A percentile compares a stretch with the other conserved stretches of the same genome.
Evolutionary conservation across 2,888 invertebrate genomes (phyloP).

Genomic region (Eledone cirrhosa): DNA sequence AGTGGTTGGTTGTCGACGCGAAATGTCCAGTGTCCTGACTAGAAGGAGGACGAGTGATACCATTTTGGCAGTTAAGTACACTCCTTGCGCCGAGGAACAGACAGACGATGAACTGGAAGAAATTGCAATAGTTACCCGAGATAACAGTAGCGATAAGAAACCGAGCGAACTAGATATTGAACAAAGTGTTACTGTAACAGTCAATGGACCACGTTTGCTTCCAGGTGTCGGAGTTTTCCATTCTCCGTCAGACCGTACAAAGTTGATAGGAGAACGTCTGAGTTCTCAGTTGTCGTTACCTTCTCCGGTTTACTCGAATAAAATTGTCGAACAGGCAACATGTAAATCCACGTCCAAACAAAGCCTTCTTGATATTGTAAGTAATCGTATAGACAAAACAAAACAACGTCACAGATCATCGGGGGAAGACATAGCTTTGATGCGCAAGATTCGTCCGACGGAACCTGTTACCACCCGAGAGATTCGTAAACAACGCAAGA

Average conservation of each 20-base stretch:
- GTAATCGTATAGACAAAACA: conserved; percentile 73
- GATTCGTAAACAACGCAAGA: conserved; percentile 64
- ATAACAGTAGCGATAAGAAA: conserved; percentile 58
- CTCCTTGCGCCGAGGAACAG: conserved; percentile 62
- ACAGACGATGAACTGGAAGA: conserved; percentile 73
- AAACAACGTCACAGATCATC: conserved; percentile 75
- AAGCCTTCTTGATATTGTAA: conserved; percentile 77
- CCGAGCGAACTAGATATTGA: conserved; percentile 27
- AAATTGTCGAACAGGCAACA: conserved; percentile 54
- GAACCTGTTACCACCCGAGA: conserved; percentile 73
- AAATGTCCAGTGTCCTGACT: conserved; percentile 50
- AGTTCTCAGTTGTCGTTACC: conserved; percentile 68
- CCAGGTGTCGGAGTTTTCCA: conserved; percentile 68
- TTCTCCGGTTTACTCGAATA: conserved; percentile 67
- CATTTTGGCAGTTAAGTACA: conserved; percentile 61
- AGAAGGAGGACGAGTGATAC: conserved; percentile 43
- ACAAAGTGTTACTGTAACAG: conserved; percentile 65
- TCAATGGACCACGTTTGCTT: conserved; percentile 74
- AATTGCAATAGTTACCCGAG: conserved; percentile 75
- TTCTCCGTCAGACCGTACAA: conserved; percentile 48
- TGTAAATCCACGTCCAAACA: conserved; percentile 73
- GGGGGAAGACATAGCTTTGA: conserved; percentile 71
- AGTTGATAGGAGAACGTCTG: conserved; percentile 69
- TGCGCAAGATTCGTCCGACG: conserved; percentile 74
- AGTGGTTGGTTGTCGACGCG: conserved; percentile 11